These are phyloP conservation scores for Desmophyllum pertusum DNA, from an alignment of 92 coral and sea anemone genomes.

Conservation along the genomic window DNA sequence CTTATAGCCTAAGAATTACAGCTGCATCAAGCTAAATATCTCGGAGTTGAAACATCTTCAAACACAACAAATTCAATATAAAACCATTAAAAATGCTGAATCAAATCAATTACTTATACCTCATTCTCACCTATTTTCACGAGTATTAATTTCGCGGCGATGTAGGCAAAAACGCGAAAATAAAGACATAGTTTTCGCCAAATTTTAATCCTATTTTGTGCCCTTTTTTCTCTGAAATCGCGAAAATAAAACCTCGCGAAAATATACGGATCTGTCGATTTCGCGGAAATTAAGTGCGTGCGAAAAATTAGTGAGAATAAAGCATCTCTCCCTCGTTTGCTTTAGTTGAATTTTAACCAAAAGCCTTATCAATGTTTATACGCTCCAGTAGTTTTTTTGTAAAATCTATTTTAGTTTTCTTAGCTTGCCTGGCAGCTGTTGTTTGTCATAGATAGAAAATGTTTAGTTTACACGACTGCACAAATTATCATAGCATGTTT, in stretches of 20 bases:
- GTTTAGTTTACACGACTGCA: not conserved
- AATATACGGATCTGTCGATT: no score
- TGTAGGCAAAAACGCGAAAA: no score
- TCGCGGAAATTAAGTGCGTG: no score
- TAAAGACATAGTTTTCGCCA: no score
- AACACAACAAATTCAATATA: not conserved
- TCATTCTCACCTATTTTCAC: no score
- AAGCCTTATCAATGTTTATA: not conserved
- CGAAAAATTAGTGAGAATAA: no score
- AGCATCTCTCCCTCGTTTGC: not conserved
- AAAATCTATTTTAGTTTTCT: not conserved
- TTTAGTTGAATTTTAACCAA: not conserved
- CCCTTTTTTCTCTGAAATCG: no score
- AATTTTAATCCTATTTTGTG: no score
- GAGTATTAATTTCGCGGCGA: no score
- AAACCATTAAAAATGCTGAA: not conserved
- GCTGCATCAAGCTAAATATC: not conserved
- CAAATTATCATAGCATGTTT: not conserved
- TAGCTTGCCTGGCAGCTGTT: not conserved
- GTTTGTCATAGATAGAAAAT: not conserved
- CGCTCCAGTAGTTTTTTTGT: not conserved
- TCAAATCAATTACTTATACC: not conserved
- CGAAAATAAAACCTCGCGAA: no score
- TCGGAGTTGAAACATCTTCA: not conserved
- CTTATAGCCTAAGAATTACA: conserved; percentile 9